Evolutionary conservation across 1,140 invertebrate species (phyloP).

Genomic region (Drosophila prosaltans): DNA sequence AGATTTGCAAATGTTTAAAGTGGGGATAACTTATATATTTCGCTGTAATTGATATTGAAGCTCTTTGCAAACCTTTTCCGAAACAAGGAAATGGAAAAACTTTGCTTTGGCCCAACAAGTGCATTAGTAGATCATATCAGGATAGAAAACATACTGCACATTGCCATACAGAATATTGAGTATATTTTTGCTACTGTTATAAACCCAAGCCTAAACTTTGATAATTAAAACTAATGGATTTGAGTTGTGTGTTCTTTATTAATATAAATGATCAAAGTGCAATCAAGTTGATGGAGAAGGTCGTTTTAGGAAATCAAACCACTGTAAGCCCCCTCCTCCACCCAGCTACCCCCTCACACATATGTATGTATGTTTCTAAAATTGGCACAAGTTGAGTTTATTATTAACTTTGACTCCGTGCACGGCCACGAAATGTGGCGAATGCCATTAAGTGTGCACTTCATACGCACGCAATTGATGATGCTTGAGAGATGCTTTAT

Average conservation of each 20-base stretch:
- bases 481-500: constrained; percentile 17
- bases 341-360: background rate
- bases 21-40: no score
- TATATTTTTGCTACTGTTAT: constrained; percentile 64
- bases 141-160: constrained; percentile 32
- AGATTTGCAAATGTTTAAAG: no score
- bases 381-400: constrained; percentile 60
- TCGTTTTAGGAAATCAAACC: background rate
- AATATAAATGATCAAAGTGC: constrained; percentile 49
- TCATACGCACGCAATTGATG: constrained; percentile 48
- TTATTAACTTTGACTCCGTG: constrained; percentile 50
- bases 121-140: constrained; percentile 77
- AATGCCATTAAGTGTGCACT: constrained; percentile 63
- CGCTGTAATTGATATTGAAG: constrained; percentile 11
- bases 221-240: constrained; percentile 72
- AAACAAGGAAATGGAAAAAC: constrained; percentile 39
- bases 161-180: constrained; percentile 59
- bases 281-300: background rate
- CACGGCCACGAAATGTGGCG: constrained; percentile 22
- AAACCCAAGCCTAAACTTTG: constrained; percentile 36
- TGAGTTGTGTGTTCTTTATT: constrained; percentile 42
- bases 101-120: constrained; percentile 47
- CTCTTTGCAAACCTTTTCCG: constrained; percentile 28
- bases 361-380: constrained; percentile 11
- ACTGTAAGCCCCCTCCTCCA: no score